phyloP scores from a whole-genome alignment of 2,888 invertebrate species.

The Dasypogon diadema region DNA sequence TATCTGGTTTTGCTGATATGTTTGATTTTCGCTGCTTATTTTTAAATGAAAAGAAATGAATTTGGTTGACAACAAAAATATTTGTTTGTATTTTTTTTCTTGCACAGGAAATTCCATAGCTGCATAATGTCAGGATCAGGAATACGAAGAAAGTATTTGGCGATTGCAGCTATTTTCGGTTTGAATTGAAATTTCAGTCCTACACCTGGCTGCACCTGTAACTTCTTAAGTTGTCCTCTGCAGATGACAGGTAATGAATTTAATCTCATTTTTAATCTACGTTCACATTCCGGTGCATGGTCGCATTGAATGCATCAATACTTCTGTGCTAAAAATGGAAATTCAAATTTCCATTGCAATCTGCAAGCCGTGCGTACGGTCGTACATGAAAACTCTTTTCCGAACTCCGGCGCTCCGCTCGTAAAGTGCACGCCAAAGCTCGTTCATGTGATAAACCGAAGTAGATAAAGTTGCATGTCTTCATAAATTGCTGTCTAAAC shows the following conservation, averaged over 20 bases:
- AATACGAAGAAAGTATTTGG: too few relatives aligned
- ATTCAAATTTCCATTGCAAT: constrained; percentile 26
- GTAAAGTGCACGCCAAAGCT: constrained; percentile 6
- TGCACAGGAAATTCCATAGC: too few relatives aligned
- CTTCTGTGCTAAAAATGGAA: constrained; percentile 12
- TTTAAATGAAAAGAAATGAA: too few relatives aligned
- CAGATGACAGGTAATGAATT: background rate
- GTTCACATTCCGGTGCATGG: too few relatives aligned
- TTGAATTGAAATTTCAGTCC: too few relatives aligned
- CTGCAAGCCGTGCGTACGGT: constrained; percentile 8
- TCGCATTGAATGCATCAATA: background rate
- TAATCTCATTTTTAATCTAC: background rate
- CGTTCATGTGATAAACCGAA: constrained; percentile 34
- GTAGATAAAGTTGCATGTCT: constrained; percentile 38
- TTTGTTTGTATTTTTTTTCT: too few relatives aligned
- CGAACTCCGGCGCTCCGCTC: background rate
- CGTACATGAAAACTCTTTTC: background rate
- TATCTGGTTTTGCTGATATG: too few relatives aligned
- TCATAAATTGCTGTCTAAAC: constrained; percentile 25
- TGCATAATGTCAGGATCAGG: too few relatives aligned
- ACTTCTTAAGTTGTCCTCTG: background rate
- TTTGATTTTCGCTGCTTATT: too few relatives aligned
- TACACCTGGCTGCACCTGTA: background rate
- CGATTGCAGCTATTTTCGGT: too few relatives aligned
- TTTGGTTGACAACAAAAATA: too few relatives aligned